Conservation (phyloP, 2,113 vertebrate genomes). For the Progne subis region DNA sequence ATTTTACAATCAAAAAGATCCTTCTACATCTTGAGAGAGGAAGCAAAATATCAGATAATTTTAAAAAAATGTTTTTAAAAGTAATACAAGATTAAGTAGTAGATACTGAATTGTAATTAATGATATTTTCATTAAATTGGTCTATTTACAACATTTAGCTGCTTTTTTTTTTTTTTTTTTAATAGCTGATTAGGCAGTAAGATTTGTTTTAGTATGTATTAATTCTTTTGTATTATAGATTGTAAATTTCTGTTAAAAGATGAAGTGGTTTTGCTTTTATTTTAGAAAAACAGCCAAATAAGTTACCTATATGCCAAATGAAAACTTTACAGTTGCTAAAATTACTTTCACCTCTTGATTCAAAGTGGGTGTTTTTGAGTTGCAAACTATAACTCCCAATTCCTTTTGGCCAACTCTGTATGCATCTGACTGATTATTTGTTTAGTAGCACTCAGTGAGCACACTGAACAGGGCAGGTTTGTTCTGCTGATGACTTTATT, state of each 20-base stretch:
- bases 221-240: not conserved
- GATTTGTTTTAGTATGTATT: not conserved
- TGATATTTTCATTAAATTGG: not conserved
- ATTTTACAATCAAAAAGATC: not conserved
- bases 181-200: conserved; percentile 12
- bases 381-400: not conserved
- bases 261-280: not conserved
- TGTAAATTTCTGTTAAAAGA: not conserved
- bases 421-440: conserved; percentile 54
- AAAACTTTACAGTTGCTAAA: not conserved
- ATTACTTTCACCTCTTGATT: not conserved
- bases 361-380: not conserved
- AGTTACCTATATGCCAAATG: not conserved
- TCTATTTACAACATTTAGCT: not conserved
- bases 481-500: conserved; percentile 71
- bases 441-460: conserved; percentile 57
- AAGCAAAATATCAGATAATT: not conserved
- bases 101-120: not conserved
- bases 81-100: not conserved
- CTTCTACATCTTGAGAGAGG: not conserved
- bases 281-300: conserved; percentile 23
- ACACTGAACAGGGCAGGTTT: conserved; percentile 62
- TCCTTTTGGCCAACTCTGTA: not conserved
- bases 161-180: not conserved
- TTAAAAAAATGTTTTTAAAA: not conserved